Percentiles rank a stretch among this genome's conserved stretches.
These are phyloP conservation scores for Steinernema feltiae DNA, from an alignment of 1,140 invertebrate genomes.

Conservation along the genomic window DNA sequence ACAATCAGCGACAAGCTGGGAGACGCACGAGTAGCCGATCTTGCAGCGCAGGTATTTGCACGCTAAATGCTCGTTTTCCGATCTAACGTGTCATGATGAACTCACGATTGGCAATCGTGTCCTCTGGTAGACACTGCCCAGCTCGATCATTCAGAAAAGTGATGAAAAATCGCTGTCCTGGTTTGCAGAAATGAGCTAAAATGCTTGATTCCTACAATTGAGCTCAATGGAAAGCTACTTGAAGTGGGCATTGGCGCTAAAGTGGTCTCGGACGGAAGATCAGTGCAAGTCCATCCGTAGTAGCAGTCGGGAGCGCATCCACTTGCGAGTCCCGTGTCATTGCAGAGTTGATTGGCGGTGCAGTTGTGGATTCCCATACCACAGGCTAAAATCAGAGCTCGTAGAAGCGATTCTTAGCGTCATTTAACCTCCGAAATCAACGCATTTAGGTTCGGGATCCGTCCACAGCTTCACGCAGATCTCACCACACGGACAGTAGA, in stretches of 20 bases:
- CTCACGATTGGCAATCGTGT: neutral
- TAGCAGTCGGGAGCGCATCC: neutral
- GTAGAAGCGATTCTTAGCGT: neutral
- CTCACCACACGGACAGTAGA: neutral
- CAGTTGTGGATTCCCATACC: neutral
- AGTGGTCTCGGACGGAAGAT: neutral
- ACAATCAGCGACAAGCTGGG: neutral
- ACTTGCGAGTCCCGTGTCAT: neutral
- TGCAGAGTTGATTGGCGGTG: neutral
- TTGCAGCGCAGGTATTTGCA: conserved; percentile 4
- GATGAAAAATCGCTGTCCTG: neutral
- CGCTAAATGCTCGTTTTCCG: neutral
- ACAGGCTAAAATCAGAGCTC: neutral
- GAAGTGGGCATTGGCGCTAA: neutral
- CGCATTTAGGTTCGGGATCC: neutral
- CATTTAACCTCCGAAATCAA: neutral
- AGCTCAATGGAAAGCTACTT: neutral
- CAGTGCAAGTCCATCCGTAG: neutral
- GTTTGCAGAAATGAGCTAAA: neutral
- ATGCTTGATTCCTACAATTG: neutral
- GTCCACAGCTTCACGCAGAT: neutral
- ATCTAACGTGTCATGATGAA: neutral
- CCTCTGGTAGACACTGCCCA: neutral
- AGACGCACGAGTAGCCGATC: neutral
- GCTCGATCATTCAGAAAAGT: neutral